A percentile compares a stretch with the other conserved stretches of the same genome.
phyloP scores from a whole-genome alignment of 1,140 invertebrate genomes.

The Olivierus martensii region DNA sequence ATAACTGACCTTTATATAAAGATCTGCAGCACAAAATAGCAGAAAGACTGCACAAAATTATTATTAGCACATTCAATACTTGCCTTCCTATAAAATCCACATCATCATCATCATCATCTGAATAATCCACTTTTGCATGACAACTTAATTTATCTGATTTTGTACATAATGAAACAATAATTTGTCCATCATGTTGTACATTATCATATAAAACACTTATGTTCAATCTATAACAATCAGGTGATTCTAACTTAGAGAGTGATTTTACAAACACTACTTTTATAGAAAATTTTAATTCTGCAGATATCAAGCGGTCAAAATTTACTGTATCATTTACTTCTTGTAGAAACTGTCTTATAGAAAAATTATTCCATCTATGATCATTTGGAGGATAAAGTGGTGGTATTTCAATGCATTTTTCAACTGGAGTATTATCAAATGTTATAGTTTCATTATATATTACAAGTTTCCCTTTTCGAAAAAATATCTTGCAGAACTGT shows the following conservation, averaged over 20 bases:
- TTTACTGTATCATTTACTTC: slow-evolving; percentile 46
- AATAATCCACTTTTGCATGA: slow-evolving; percentile 45
- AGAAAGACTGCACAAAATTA: slow-evolving; percentile 68
- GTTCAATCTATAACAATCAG: slow-evolving; percentile 78
- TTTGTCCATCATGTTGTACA: slow-evolving; percentile 22
- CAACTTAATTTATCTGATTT: slow-evolving; percentile 60
- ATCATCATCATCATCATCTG: slow-evolving; percentile 37
- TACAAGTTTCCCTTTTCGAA: slow-evolving; percentile 63
- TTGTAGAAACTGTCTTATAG: slow-evolving; percentile 44
- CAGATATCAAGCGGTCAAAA: slow-evolving; percentile 59
- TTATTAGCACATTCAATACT: slow-evolving; percentile 75
- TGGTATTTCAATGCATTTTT: slow-evolving; percentile 26
- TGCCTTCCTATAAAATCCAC: slow-evolving; percentile 14
- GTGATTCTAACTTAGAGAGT: slow-evolving; percentile 61
- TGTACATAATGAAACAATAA: slow-evolving; percentile 67
- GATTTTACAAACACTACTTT: slow-evolving; percentile 81
- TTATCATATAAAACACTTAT: slow-evolving; percentile 38
- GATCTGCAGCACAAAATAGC: slow-evolving; percentile 75
- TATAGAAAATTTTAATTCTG: slow-evolving; percentile 51
- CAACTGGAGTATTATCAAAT: slow-evolving; percentile 63
- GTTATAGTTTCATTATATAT: slow-evolving; percentile 82
- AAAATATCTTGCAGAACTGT: slow-evolving; percentile 56
- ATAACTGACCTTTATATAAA: slow-evolving; percentile 67
- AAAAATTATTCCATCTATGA: slow-evolving; percentile 23
- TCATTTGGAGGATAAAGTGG: slow-evolving; percentile 14